These are phyloP conservation scores for Haemorhous mexicanus DNA, from an alignment of 2,113 vertebrate genomes.

Conservation along the genomic window DNA sequence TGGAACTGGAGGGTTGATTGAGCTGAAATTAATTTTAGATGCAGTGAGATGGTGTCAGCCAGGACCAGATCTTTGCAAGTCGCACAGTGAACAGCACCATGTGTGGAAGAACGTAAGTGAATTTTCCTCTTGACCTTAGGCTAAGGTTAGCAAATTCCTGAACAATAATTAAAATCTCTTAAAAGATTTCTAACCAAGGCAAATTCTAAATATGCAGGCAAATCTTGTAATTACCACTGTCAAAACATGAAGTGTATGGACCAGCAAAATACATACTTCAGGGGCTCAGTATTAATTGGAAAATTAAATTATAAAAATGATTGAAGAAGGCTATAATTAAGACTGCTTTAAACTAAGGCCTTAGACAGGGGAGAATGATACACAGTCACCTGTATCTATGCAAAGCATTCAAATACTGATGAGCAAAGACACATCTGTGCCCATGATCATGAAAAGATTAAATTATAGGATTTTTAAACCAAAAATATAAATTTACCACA, in stretches of 20 bases:
- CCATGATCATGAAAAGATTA: background rate
- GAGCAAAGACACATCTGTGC: background rate
- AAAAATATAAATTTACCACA: background rate
- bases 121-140: slow-evolving; percentile 1
- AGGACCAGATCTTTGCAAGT: slow-evolving; percentile 36
- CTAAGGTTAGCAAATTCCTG: background rate
- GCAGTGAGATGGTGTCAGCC: slow-evolving; percentile 39
- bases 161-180: background rate
- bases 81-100: background rate
- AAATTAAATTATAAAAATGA: background rate
- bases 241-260: background rate
- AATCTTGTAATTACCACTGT: background rate
- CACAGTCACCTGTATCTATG: background rate
- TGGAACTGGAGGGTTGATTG: background rate
- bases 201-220: background rate
- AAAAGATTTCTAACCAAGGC: background rate
- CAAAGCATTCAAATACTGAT: background rate
- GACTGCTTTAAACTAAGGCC: background rate
- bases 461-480: background rate
- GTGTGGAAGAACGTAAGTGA: background rate
- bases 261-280: background rate
- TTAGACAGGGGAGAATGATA: background rate
- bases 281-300: background rate
- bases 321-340: background rate
- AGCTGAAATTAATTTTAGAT: slow-evolving; percentile 51